phyloP scores from a whole-genome alignment of 2,113 vertebrate species.

The Furnarius figulus region DNA sequence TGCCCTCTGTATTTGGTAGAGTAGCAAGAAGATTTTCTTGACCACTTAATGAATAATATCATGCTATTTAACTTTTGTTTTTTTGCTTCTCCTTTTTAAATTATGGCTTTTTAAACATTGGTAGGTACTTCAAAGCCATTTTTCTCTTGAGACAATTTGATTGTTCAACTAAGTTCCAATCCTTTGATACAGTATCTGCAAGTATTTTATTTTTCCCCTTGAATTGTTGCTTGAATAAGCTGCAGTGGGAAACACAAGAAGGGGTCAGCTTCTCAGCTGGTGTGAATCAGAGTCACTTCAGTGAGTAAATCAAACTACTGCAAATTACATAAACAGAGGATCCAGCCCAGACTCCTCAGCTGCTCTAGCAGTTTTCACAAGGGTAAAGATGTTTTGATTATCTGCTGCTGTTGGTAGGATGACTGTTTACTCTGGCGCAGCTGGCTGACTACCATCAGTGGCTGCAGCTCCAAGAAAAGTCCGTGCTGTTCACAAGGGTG shows the following conservation, averaged over 20 bases:
- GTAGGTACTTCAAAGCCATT: background rate
- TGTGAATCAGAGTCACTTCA: background rate
- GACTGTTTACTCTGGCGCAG: background rate
- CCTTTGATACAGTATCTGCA: background rate
- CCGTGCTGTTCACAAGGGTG: background rate
- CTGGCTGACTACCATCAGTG: background rate
- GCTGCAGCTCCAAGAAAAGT: background rate
- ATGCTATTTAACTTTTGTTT: background rate
- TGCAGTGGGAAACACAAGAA: background rate
- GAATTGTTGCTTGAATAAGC: conserved; percentile 4
- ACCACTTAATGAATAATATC: background rate
- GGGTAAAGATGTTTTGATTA: background rate
- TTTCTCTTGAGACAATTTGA: background rate
- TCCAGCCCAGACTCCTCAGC: background rate
- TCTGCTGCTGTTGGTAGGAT: background rate
- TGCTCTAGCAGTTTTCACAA: background rate
- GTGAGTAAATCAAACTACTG: background rate
- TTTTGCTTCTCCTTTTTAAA: background rate
- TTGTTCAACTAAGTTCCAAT: background rate
- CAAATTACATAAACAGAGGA: background rate
- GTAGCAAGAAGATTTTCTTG: background rate
- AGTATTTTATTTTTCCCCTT: background rate
- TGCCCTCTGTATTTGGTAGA: background rate
- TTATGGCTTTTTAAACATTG: background rate
- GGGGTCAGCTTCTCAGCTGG: background rate